These are phyloP conservation scores for Paramormyrops hopkinsi DNA, from an alignment of 2,797 vertebrate species.

Conservation along the genomic window DNA sequence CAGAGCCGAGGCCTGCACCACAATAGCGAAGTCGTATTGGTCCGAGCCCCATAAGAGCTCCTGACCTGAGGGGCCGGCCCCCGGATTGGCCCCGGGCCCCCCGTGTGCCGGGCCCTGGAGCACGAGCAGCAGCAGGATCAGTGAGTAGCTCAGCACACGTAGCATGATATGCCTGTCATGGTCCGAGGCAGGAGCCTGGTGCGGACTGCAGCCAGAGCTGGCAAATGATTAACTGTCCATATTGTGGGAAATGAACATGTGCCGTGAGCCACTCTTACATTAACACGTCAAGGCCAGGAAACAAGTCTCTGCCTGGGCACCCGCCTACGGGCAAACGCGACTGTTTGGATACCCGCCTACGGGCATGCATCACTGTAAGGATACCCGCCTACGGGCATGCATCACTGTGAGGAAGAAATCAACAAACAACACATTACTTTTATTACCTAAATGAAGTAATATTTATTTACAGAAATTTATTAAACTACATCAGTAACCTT, in stretches of 20 bases:
- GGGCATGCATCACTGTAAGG: background rate
- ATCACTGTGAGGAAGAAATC: background rate
- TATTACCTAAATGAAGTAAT: background rate
- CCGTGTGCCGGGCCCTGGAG: conserved; percentile 34
- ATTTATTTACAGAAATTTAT: background rate
- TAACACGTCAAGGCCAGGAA: background rate
- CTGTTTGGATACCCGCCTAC: background rate
- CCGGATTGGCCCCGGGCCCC: conserved; percentile 56
- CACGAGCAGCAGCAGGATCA: conserved; percentile 32
- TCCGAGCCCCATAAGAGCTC: conserved; percentile 66
- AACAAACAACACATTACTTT: background rate
- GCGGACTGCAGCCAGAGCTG: background rate
- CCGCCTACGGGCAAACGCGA: background rate
- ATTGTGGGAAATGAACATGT: conserved; percentile 40
- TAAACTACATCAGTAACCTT: background rate
- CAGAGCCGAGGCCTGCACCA: conserved; percentile 52
- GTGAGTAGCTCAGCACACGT: background rate
- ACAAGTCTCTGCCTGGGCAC: background rate
- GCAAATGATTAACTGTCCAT: conserved; percentile 69
- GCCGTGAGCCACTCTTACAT: background rate
- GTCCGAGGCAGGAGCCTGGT: background rate
- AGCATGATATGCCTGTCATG: conserved; percentile 37
- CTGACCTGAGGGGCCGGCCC: conserved; percentile 49
- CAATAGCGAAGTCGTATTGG: conserved; percentile 77
- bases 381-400: background rate